Evolutionary conservation across 2,113 vertebrate genomes (phyloP), one percentile per base, ranked within the genome.

Genomic region (Ancistrus triradiatus): DNA sequence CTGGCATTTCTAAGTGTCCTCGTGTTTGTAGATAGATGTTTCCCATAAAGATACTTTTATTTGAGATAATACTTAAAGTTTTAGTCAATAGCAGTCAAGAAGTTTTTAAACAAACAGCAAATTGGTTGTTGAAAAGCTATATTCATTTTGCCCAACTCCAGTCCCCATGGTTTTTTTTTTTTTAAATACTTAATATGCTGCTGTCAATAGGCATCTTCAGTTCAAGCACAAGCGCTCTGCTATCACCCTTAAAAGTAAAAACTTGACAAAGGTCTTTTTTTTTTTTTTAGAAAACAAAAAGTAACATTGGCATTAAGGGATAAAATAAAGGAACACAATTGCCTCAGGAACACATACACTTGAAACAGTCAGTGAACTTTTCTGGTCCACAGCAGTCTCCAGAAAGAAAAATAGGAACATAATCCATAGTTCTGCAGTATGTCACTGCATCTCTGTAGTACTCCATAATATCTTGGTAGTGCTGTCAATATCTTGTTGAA

Each of bases 1-100:
- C 17, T 46, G 37, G 50, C 40, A 42, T 35, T n/a, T 38, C 24
- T 47, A 40, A 47, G 44, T 59, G 31, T 46, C 70, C 63, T 57
- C 46, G 38, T 62, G 62, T 55, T 44, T 58, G 33, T n/a, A 37
- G 42, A 11, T 38, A 27, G 21, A 75, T n/a, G 55, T 74, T 59
- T 83, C 74, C 80, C 81, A 74, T 86, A 80, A 67, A 85, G 51
- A 85, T 84, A 78, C 68, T 81, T 90, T 87, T 90, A 90, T 90
- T 90, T 78, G 57, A 87, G 74, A 86, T 88, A 87, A 87, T 90
- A 87, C 72, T 78, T 81, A 87, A 87, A 88, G 79, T 82, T 85
- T 80, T 80, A 85, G 82, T 85, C 75, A 80, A 81, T 83, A 78
- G 65, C 76, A 58, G 73, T 84, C 76, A 83, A 81, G 78, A 75